Conservation (phyloP, 2,888 invertebrate species). For the Isoperla grammatica region DNA sequence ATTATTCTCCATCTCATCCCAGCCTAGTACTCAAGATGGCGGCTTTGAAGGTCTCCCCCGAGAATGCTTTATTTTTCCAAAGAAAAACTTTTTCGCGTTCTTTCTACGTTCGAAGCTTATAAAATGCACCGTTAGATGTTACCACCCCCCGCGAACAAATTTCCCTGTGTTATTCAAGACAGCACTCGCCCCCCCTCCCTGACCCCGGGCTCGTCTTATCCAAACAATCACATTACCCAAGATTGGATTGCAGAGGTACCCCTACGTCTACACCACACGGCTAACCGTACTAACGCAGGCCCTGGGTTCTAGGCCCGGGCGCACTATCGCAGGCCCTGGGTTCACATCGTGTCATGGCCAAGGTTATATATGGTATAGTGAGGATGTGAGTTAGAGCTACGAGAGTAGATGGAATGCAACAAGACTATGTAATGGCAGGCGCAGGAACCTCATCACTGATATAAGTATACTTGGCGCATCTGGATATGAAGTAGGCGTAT, state of each 20-base stretch:
- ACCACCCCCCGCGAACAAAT: background rate
- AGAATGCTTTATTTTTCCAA: slow-evolving; percentile 11
- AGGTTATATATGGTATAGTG: too few relatives aligned
- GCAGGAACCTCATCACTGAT: too few relatives aligned
- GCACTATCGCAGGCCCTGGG: too few relatives aligned
- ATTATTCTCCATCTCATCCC: slow-evolving; percentile 15
- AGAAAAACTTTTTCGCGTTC: slow-evolving; percentile 3
- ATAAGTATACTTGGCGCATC: too few relatives aligned
- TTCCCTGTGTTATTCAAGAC: background rate
- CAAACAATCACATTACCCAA: slow-evolving; percentile 16
- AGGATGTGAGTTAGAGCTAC: too few relatives aligned
- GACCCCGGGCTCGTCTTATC: background rate
- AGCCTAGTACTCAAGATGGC: slow-evolving; percentile 7
- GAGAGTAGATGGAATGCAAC: too few relatives aligned
- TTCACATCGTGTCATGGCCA: too few relatives aligned
- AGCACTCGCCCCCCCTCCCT: background rate
- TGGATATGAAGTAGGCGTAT: too few relatives aligned
- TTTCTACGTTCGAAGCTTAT: slow-evolving; percentile 8
- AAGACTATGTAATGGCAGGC: too few relatives aligned
- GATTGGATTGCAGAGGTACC: slow-evolving; percentile 11
- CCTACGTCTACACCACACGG: background rate
- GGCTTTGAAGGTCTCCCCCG: background rate
- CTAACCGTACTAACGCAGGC: too few relatives aligned
- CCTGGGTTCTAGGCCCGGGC: too few relatives aligned
- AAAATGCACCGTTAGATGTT: slow-evolving; percentile 9